phyloP scores from a whole-genome alignment of 2,797 vertebrate genomes.

The Percopsis omiscomaycus region DNA sequence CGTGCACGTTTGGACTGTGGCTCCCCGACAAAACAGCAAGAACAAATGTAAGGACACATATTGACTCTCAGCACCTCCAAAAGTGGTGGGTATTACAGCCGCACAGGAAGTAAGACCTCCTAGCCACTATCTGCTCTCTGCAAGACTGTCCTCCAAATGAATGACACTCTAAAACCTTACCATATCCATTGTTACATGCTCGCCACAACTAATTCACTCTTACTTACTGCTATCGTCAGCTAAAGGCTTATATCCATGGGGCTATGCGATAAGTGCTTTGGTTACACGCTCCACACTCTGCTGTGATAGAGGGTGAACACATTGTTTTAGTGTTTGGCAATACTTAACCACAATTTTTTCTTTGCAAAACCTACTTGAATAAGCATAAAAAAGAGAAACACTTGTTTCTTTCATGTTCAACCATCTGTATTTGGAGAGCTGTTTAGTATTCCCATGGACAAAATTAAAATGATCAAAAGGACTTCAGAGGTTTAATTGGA shows the following conservation, averaged over 20 bases:
- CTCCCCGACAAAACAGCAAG: slow-evolving; percentile 42
- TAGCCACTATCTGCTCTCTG: slow-evolving; percentile 42
- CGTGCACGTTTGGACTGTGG: slow-evolving; percentile 28
- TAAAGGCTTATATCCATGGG: not conserved
- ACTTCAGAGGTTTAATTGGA: not conserved
- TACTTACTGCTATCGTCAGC: slow-evolving; percentile 17
- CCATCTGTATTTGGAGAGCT: slow-evolving; percentile 17
- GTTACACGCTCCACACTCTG: not conserved
- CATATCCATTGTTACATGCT: slow-evolving; percentile 27
- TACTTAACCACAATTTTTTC: not conserved
- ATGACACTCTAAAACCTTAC: slow-evolving; percentile 32
- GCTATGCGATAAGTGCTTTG: too few relatives aligned
- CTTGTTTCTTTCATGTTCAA: slow-evolving; percentile 15
- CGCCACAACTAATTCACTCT: slow-evolving; percentile 39
- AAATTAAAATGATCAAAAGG: slow-evolving; percentile 19
- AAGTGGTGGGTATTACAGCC: slow-evolving; percentile 21
- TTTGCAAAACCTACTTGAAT: slow-evolving; percentile 1
- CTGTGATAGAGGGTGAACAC: not conserved
- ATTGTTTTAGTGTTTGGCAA: too few relatives aligned
- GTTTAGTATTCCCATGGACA: slow-evolving; percentile 10
- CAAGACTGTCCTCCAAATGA: slow-evolving; percentile 39
- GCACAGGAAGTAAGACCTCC: slow-evolving; percentile 25
- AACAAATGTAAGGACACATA: slow-evolving; percentile 52
- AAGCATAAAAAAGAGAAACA: not conserved
- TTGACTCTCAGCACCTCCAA: slow-evolving; percentile 24